Base-by-base conservation (phyloP, 2,888 invertebrate species). In the Tortricodes alternella region DNA sequence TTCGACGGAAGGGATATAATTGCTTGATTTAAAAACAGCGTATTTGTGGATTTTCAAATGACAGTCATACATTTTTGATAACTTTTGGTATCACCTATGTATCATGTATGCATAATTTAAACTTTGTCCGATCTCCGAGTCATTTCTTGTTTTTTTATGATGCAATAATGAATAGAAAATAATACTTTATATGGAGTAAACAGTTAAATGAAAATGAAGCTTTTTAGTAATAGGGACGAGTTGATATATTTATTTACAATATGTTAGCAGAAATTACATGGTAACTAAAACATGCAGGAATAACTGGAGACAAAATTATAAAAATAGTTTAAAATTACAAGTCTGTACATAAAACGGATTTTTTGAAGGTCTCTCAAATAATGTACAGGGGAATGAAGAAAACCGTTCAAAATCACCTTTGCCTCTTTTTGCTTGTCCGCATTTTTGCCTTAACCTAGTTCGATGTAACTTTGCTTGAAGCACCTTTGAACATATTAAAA, bases 351-450 rank as follows among this genome's bases (percentile, higher is more conserved):
- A 70, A 63, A 62, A 67, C 80, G 81, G 65, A 73, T 76, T 78
- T 83, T 77, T 80, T 80, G 82, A 87, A 80, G 87, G 88, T 81
- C 74, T 76, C 82, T 83, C 73, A 67, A 76, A 76, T 67, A 88
- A 89, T 89, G 57, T 90, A 89, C 89, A 89, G 71, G 70, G 66
- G 39, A 65, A 71, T 71, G 66, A 81, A 80, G 85, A 82, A 76
- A 84, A 86, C 88, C 89, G 50, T 81, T 79, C 84, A 88, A 87
- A 89, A 80, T 67, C 77, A 74, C 79, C 76, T 78, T 80, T 89
- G 89, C 90, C 89, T 89, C 89, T 76, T 76, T 80, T 79, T 81
- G 89, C 89, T 90, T 89, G 89, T 89, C 71, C 79, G 77, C 68
- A 55, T 62, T 68, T n/a, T 73, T 71, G 64, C 65, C 76, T 81